Evolutionary conservation across 2,797 vertebrate species (phyloP).

Genomic region (Karalla daura): DNA sequence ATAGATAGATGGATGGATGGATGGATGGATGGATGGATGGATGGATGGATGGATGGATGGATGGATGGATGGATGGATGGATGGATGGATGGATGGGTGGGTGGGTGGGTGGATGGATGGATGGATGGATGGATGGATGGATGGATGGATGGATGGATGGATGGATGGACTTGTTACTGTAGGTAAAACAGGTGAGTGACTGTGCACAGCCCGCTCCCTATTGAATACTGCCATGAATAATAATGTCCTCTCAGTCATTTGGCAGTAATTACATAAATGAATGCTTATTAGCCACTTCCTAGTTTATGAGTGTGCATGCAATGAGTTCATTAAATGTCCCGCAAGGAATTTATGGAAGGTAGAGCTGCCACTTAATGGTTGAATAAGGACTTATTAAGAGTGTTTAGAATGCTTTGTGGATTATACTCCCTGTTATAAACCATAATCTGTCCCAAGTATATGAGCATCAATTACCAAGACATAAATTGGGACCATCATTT

Average conservation of each 20-base stretch:
- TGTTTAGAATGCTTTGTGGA: constrained; percentile 61
- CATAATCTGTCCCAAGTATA: constrained; percentile 52
- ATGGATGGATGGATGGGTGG: too few species aligned
- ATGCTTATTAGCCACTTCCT: constrained; percentile 68
- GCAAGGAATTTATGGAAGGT: constrained; percentile 45
- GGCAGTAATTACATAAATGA: constrained; percentile 61
- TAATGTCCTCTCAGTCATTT: constrained; percentile 49
- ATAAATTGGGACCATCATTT: constrained; percentile 49
- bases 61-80: too few species aligned
- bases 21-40: too few species aligned
- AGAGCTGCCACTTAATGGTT: constrained; percentile 53
- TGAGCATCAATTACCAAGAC: constrained; percentile 54
- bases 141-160: too few species aligned
- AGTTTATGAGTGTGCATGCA: constrained; percentile 50
- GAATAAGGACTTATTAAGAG: constrained; percentile 54
- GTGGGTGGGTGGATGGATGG: too few species aligned
- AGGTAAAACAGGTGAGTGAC: constrained; percentile 23
- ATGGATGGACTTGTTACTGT: too few species aligned
- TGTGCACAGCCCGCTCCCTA: constrained; percentile 14
- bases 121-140: too few species aligned
- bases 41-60: too few species aligned
- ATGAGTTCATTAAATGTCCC: constrained; percentile 64
- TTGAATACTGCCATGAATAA: constrained; percentile 42
- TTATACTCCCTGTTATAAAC: constrained; percentile 52
- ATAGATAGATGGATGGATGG: too few species aligned